Conservation (phyloP, 2,888 invertebrate genomes). For the Tetranychus piercei region DNA sequence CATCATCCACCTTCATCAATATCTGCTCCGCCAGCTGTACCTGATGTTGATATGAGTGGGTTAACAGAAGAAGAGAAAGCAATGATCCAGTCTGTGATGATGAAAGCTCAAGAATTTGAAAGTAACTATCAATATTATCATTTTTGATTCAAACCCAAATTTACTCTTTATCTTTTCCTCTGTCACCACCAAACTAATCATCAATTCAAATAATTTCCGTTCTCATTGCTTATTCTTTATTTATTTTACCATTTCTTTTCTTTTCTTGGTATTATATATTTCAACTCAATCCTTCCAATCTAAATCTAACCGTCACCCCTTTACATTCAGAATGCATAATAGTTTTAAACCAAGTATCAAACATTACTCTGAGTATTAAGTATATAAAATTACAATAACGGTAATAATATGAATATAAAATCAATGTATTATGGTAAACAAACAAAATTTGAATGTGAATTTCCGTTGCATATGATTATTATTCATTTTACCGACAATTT, state of each 20-base stretch:
- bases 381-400: no score
- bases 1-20: neutral
- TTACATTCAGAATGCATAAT: no score
- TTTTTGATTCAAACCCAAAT: no score
- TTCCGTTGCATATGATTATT: conserved; percentile 7
- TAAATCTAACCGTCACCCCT: no score
- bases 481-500: neutral
- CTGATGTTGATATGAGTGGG: conserved; percentile 41
- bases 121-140: neutral
- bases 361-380: no score
- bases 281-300: no score
- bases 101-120: conserved; percentile 38
- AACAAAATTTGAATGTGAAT: neutral
- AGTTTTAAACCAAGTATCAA: no score
- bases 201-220: no score
- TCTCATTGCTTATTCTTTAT: neutral
- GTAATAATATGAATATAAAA: neutral
- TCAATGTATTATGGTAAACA: neutral
- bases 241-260: neutral
- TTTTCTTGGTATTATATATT: neutral
- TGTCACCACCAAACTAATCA: no score
- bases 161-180: no score
- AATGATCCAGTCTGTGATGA: conserved; percentile 45
- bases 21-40: conserved; percentile 23
- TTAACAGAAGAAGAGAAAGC: conserved; percentile 43